These are phyloP conservation scores for Scyliorhinus canicula DNA, from an alignment of 2,797 vertebrate genomes.

Conservation along the genomic window DNA sequence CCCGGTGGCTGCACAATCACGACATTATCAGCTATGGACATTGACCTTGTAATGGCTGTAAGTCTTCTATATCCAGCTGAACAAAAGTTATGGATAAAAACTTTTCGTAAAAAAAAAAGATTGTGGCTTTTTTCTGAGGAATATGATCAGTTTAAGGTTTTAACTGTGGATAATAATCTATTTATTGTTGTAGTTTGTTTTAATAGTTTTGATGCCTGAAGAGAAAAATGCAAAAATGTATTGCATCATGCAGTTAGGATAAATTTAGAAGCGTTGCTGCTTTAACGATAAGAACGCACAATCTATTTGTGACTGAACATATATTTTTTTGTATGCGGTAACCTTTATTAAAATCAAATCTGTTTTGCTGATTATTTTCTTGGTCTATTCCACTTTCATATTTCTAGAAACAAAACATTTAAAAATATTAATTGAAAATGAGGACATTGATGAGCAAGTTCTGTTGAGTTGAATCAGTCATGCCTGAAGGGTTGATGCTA, in stretches of 20 bases:
- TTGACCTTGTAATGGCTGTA: background rate
- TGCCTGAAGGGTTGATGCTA: conserved; percentile 4
- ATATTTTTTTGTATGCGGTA: background rate
- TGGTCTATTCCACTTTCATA: background rate
- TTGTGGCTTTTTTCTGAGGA: background rate
- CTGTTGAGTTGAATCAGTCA: background rate
- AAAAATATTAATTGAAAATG: background rate
- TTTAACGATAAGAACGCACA: background rate
- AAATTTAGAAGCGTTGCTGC: background rate
- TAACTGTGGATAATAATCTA: background rate
- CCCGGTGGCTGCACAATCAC: background rate
- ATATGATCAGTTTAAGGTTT: background rate
- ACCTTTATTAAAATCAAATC: background rate
- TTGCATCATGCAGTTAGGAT: background rate
- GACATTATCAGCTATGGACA: background rate
- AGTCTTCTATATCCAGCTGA: background rate
- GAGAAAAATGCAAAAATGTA: background rate
- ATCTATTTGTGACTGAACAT: background rate
- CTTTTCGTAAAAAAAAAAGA: too few species aligned
- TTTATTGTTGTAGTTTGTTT: background rate
- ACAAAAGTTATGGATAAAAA: background rate
- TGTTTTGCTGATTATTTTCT: background rate
- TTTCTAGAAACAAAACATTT: background rate
- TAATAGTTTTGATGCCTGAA: background rate
- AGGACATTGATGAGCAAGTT: background rate